Percentiles rank a stretch among this genome's conserved stretches.
phyloP scores from a whole-genome alignment of 2,888 invertebrate species.

The Eupithecia dodoneata region DNA sequence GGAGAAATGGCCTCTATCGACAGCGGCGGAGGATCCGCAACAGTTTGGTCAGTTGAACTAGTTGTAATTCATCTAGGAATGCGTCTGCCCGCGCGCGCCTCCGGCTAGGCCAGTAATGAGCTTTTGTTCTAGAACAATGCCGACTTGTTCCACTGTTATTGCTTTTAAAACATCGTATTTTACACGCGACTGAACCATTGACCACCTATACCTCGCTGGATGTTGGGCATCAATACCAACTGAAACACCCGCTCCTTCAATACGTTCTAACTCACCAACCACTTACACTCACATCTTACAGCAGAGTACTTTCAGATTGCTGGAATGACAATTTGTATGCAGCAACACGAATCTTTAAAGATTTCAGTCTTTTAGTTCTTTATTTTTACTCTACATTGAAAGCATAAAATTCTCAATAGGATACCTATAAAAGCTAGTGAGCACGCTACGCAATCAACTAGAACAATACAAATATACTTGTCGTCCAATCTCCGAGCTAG shows the following conservation, averaged over 20 bases:
- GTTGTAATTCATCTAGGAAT: conserved; percentile 75
- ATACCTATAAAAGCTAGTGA: background rate
- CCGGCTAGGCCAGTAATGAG: conserved; percentile 44
- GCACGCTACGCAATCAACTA: background rate
- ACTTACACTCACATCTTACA: background rate
- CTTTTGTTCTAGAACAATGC: conserved; percentile 48
- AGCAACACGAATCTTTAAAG: background rate
- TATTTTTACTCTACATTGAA: conserved; percentile 1
- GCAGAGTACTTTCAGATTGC: background rate
- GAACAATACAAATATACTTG: background rate
- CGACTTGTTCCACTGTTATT: conserved; percentile 34
- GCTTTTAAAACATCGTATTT: conserved; percentile 25
- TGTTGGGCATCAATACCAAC: background rate
- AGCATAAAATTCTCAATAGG: background rate
- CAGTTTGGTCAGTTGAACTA: conserved; percentile 61
- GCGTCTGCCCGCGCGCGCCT: conserved; percentile 54
- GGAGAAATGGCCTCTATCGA: conserved; percentile 65
- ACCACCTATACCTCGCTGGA: background rate
- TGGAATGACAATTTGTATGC: background rate
- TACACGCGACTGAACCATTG: conserved; percentile 8
- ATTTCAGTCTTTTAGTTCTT: background rate
- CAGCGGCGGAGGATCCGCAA: conserved; percentile 51
- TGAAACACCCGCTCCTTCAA: background rate
- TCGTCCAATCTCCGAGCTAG: background rate
- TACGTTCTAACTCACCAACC: background rate